Evolutionary conservation across 2,888 invertebrate species (phyloP).

Genomic region (Romanomermis culicivorax): DNA sequence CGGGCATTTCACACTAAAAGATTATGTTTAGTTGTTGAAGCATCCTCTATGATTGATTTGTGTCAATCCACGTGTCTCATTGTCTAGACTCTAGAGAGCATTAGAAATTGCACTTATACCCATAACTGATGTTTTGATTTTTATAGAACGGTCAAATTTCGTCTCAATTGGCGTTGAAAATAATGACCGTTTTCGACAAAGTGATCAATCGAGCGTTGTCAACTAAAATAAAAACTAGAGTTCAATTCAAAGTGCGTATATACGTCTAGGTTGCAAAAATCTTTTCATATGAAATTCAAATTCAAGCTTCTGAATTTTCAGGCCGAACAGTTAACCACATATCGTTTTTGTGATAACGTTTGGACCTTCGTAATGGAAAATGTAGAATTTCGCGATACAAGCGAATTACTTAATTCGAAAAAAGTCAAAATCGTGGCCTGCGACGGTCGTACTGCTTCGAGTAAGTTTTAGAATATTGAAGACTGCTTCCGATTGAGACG

Average conservation of each 20-base stretch:
- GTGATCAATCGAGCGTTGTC: conserved; percentile 82
- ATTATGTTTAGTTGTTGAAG: too few species aligned
- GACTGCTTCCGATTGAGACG: too few species aligned
- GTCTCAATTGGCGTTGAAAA: conserved; percentile 71
- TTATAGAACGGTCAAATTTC: conserved; percentile 82
- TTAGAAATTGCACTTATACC: too few species aligned
- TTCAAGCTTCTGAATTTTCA: conserved; percentile 19
- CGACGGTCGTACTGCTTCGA: conserved; percentile 48
- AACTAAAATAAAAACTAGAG: conserved; percentile 60
- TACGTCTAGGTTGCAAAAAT: background rate
- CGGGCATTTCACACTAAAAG: too few species aligned
- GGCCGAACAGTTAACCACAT: conserved; percentile 43
- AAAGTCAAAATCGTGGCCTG: conserved; percentile 94
- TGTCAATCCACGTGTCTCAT: too few species aligned
- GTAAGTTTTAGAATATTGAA: too few species aligned
- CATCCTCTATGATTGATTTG: too few species aligned
- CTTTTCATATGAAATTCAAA: background rate
- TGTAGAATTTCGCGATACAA: conserved; percentile 79
- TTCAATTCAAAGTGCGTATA: conserved; percentile 59
- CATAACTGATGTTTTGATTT: too few species aligned
- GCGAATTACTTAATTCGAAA: conserved; percentile 65
- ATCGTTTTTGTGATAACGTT: conserved; percentile 96
- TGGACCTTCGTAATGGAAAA: conserved; percentile 98
- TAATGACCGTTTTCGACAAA: conserved; percentile 83
- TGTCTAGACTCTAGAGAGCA: too few species aligned